A percentile compares a stretch with the other conserved stretches of the same genome.
phyloP scores from a whole-genome alignment of 2,113 vertebrate genomes.

The Pangasianodon gigas region DNA sequence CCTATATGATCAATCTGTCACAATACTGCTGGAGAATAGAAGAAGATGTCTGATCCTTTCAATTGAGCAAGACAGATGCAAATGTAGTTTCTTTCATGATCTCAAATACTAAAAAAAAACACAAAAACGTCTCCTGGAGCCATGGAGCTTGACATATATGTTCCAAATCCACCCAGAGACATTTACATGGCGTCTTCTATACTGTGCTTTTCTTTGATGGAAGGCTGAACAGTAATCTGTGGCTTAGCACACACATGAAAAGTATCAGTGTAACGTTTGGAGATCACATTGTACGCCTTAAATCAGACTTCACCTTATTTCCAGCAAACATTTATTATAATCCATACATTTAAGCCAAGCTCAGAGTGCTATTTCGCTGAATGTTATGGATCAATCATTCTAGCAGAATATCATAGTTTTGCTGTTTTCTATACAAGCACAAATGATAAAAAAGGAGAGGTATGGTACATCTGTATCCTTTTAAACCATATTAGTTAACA shows the following conservation, averaged over 20 bases:
- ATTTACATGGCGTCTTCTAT: neutral
- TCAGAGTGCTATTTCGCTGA: neutral
- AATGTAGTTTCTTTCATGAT: neutral
- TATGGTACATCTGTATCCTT: slow-evolving; percentile 31
- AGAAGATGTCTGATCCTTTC: neutral
- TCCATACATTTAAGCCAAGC: neutral
- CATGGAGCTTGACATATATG: neutral
- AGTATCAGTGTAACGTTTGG: neutral
- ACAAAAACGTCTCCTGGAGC: neutral
- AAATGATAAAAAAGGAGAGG: neutral
- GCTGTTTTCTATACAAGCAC: slow-evolving; percentile 12
- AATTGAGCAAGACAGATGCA: neutral
- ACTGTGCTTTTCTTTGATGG: neutral
- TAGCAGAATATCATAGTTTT: slow-evolving; percentile 3
- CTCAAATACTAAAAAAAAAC: neutral
- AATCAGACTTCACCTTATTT: slow-evolving; percentile 8
- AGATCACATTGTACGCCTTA: neutral
- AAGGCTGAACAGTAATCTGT: slow-evolving; percentile 11
- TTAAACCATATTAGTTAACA: slow-evolving; percentile 13
- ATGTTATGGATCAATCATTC: slow-evolving; percentile 20
- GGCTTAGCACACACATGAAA: slow-evolving; percentile 28
- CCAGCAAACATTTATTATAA: slow-evolving; percentile 1
- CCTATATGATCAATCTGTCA: neutral
- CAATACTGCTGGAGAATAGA: too few relatives aligned
- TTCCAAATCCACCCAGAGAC: neutral